phyloP scores from a whole-genome alignment of 2,797 vertebrate genomes.

The Merluccius polli region DNA sequence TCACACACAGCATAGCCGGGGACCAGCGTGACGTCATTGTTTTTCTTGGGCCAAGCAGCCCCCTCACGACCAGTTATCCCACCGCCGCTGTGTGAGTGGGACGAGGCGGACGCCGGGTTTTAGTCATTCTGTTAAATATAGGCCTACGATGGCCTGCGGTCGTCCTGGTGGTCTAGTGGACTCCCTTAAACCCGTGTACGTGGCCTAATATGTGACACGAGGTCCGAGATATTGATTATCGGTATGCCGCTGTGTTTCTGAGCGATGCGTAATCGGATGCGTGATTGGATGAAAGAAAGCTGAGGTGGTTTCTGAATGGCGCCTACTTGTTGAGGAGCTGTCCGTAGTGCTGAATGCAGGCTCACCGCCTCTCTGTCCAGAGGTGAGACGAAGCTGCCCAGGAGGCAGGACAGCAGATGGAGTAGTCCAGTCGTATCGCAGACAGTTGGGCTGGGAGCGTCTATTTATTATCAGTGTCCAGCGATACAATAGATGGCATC shows the following conservation, averaged over 20 bases:
- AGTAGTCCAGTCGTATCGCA: background rate
- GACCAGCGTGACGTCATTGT: slow-evolving; percentile 59
- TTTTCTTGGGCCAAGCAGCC: slow-evolving; percentile 28
- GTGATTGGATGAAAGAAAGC: background rate
- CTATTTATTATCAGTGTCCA: slow-evolving; percentile 1
- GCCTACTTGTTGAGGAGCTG: slow-evolving; percentile 43
- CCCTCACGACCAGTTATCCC: slow-evolving; percentile 29
- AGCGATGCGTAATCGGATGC: too few species aligned
- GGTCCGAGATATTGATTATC: background rate
- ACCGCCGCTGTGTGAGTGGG: background rate
- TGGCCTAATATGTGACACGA: background rate
- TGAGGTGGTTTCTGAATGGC: background rate
- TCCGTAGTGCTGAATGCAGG: slow-evolving; percentile 63
- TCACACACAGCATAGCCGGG: slow-evolving; percentile 58
- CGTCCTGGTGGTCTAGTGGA: background rate
- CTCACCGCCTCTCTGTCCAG: slow-evolving; percentile 10
- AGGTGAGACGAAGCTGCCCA: background rate
- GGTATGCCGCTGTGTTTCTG: too few species aligned
- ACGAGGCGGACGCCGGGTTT: background rate
- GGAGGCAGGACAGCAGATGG: background rate
- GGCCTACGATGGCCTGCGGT: too few species aligned
- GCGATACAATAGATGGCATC: background rate
- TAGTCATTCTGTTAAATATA: background rate
- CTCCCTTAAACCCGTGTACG: background rate
- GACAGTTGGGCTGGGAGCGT: background rate